A percentile compares a stretch with the other conserved stretches of the same genome.
Evolutionary conservation across 2,888 invertebrate species (phyloP).

Genomic region (Pelosia muscerda): DNA sequence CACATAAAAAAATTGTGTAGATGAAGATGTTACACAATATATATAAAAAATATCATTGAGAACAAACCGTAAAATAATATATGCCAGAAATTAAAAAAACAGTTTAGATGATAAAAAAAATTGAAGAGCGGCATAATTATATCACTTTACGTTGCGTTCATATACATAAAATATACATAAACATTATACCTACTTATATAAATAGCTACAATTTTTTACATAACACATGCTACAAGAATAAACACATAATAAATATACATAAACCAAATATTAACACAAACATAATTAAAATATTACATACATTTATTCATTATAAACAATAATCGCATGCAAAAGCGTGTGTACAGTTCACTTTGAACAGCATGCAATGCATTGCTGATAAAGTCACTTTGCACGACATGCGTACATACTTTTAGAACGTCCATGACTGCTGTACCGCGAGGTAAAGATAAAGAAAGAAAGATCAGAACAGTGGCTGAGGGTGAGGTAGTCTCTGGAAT

Average conservation of each 20-base stretch:
- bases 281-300: neutral
- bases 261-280: slow-evolving; percentile 21
- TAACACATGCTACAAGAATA: slow-evolving; percentile 1
- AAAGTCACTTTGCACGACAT: slow-evolving; percentile 16
- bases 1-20: too few species aligned
- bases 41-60: too few species aligned
- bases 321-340: slow-evolving; percentile 47
- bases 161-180: too few species aligned
- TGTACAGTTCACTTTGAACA: slow-evolving; percentile 43
- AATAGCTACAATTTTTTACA: neutral
- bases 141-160: neutral
- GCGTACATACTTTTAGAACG: slow-evolving; percentile 5
- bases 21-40: too few species aligned
- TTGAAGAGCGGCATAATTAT: too few species aligned
- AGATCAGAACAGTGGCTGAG: too few species aligned
- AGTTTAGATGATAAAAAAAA: too few species aligned
- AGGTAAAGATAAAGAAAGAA: too few species aligned
- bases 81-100: too few species aligned
- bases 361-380: neutral
- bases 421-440: too few species aligned
- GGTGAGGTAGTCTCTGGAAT: too few species aligned
- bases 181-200: slow-evolving; percentile 3
- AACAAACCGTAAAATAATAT: too few species aligned
- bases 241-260: slow-evolving; percentile 13
- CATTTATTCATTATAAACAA: neutral